These are phyloP conservation scores for Catocala nupta DNA, from an alignment of 2,888 invertebrate species.

Conservation along the genomic window DNA sequence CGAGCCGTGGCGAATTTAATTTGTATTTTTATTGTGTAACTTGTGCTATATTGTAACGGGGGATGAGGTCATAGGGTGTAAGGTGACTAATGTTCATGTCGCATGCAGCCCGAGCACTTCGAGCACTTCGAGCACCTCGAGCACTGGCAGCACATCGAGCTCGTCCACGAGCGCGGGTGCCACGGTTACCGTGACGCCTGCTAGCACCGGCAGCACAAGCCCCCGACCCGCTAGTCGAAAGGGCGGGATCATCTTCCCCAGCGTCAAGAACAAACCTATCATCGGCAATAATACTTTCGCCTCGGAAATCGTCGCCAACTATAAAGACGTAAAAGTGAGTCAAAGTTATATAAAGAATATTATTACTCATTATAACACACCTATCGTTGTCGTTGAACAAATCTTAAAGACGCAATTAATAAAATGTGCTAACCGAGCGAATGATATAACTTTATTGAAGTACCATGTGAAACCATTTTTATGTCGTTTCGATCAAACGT, in stretches of 20 bases:
- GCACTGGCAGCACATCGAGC: conserved; percentile 66
- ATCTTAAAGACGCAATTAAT: conserved; percentile 53
- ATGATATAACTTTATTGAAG: conserved; percentile 52
- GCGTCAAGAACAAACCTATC: conserved; percentile 96
- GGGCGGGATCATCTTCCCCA: conserved; percentile 96
- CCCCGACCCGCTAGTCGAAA: conserved; percentile 88
- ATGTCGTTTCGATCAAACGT: not conserved
- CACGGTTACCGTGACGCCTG: conserved; percentile 76
- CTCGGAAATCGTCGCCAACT: conserved; percentile 91
- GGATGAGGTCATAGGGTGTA: conserved; percentile 49
- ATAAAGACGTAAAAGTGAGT: conserved; percentile 95
- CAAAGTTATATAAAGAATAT: conserved; percentile 61
- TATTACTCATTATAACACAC: conserved; percentile 55
- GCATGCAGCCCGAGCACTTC: conserved; percentile 78
- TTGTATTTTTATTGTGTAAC: conserved; percentile 17
- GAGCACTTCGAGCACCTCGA: conserved; percentile 46
- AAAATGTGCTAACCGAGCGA: conserved; percentile 54
- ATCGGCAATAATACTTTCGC: conserved; percentile 94
- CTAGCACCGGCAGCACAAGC: conserved; percentile 72
- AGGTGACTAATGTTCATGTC: conserved; percentile 77
- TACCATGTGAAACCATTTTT: conserved; percentile 21
- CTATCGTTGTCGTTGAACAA: conserved; percentile 50
- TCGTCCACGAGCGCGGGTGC: conserved; percentile 51
- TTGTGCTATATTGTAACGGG: conserved; percentile 31
- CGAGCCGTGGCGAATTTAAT: conserved; percentile 45